phyloP scores from a whole-genome alignment of 2,113 vertebrate species.

The Lasiurus borealis region DNA sequence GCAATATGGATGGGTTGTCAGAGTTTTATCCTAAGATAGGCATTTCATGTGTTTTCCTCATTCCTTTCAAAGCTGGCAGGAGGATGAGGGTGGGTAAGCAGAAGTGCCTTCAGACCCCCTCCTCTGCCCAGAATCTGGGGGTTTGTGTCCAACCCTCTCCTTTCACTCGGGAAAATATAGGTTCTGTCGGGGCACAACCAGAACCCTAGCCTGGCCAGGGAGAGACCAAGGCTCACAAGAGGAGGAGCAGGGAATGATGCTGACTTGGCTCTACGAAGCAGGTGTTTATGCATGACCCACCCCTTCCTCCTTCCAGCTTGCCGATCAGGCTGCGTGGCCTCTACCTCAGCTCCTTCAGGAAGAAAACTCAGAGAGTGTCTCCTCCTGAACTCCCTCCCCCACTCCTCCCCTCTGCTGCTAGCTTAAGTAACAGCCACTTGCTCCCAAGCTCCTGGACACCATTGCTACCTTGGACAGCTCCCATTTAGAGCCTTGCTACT shows the following conservation, averaged over 20 bases:
- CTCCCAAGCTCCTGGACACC: background rate
- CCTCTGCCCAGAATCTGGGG: background rate
- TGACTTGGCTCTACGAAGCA: background rate
- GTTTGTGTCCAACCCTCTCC: background rate
- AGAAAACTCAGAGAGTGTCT: background rate
- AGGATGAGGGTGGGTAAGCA: background rate
- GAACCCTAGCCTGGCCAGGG: constrained; percentile 21
- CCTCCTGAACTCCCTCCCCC: background rate
- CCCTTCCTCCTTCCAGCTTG: background rate
- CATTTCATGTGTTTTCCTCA: background rate
- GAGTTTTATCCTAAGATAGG: background rate
- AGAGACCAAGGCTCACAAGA: background rate
- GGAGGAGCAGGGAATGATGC: no score
- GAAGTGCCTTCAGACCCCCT: background rate
- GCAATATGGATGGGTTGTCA: fast-evolving
- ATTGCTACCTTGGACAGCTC: constrained; percentile 67
- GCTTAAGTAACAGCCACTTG: background rate
- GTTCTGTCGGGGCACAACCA: background rate
- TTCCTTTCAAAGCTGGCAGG: constrained; percentile 38
- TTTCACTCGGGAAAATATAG: background rate
- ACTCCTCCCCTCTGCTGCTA: background rate
- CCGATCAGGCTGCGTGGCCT: background rate
- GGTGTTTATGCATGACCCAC: background rate
- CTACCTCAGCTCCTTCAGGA: background rate
- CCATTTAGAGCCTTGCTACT: background rate